These are phyloP conservation scores for Tiphia femorata DNA, from an alignment of 2,888 invertebrate species.

Conservation along the genomic window DNA sequence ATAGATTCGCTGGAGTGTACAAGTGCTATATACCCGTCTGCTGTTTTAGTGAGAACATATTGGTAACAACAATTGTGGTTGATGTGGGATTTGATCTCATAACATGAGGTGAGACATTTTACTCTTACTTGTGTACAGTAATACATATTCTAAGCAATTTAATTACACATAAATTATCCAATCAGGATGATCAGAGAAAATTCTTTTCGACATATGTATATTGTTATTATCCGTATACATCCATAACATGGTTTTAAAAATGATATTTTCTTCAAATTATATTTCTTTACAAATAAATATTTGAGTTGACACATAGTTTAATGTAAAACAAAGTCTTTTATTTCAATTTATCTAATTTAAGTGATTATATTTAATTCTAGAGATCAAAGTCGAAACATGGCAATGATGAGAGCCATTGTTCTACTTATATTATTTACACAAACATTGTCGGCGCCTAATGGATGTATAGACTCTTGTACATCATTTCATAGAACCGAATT, in stretches of 20 bases:
- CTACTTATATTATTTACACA: constrained; percentile 41
- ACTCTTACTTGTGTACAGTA: not conserved
- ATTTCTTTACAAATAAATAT: not conserved
- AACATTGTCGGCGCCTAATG: constrained; percentile 43
- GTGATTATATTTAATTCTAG: constrained; percentile 31
- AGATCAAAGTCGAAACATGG: constrained; percentile 29
- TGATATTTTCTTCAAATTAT: not conserved
- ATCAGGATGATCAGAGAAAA: not conserved
- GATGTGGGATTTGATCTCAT: constrained; percentile 26
- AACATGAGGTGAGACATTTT: constrained; percentile 31
- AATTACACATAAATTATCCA: not conserved
- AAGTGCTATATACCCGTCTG: constrained; percentile 40
- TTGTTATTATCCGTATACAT: too few species aligned
- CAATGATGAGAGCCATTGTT: constrained; percentile 31
- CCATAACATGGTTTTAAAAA: too few species aligned
- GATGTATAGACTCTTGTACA: constrained; percentile 44
- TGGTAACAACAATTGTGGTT: constrained; percentile 19
- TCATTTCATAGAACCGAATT: constrained; percentile 19
- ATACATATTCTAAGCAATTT: not conserved
- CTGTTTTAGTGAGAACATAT: constrained; percentile 43
- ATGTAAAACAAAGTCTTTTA: not conserved
- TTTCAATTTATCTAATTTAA: constrained; percentile 8
- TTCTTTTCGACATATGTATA: not conserved
- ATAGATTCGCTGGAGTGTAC: constrained; percentile 52
- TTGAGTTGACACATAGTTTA: not conserved